Conservation (phyloP, 1,140 invertebrate species). For the Andricus grossulariae region DNA sequence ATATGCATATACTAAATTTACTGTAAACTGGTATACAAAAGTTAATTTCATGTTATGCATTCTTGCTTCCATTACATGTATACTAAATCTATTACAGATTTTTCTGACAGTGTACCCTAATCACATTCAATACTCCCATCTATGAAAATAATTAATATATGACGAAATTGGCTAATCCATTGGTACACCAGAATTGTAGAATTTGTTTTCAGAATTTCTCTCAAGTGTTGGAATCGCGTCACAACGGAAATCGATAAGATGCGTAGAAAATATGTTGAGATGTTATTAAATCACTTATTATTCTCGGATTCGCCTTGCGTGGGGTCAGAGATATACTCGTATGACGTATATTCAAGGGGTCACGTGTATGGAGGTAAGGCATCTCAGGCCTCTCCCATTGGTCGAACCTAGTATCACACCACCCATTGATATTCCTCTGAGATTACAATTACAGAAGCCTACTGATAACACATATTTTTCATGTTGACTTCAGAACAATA, state of each 20-base stretch:
- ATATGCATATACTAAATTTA: no score
- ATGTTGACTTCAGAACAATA: neutral
- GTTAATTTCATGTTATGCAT: no score
- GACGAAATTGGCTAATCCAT: no score
- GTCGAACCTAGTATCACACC: neutral
- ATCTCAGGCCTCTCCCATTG: slow-evolving; percentile 7
- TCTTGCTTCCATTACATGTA: no score
- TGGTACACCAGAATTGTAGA: no score
- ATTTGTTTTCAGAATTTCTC: neutral
- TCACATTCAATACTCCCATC: no score
- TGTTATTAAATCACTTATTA: slow-evolving; percentile 25
- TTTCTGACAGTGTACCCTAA: no score
- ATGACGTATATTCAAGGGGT: slow-evolving; percentile 9
- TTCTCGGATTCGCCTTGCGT: slow-evolving; percentile 3
- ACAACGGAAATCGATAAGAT: neutral
- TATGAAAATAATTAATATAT: no score
- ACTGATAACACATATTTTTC: slow-evolving; percentile 11
- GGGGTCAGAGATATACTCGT: slow-evolving; percentile 7
- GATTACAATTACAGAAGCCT: neutral
- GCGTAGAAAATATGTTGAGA: neutral
- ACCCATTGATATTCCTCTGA: slow-evolving; percentile 6
- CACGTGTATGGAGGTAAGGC: slow-evolving; percentile 25
- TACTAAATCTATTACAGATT: no score
- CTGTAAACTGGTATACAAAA: no score
- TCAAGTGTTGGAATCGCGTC: slow-evolving; percentile 1